Base-by-base conservation (phyloP, 2,888 invertebrate species). In the Oithona nana region DNA sequence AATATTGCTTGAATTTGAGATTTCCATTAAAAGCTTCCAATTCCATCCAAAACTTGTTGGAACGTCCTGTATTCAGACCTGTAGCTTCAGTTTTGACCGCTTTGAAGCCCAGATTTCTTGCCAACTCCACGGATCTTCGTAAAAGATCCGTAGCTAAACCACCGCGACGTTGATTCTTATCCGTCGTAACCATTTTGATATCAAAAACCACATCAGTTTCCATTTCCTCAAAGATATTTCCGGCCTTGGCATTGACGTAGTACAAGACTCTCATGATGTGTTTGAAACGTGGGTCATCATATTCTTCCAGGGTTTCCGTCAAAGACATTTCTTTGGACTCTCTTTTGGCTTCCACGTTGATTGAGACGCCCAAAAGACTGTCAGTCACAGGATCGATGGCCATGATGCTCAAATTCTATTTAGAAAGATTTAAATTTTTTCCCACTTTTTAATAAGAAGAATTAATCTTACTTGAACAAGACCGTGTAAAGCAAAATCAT, bases 51-150 rank as follows among this genome's bases (percentile, higher is more conserved):
- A n/a, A n/a, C n/a, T n/a, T n/a, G n/a, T n/a, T n/a, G n/a, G n/a
- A n/a, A n/a, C n/a, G n/a, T n/a, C n/a, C n/a, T n/a, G n/a, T n/a
- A n/a, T n/a, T n/a, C 11, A 24, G 4, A 56, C 62, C 62, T 26
- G 62, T 62, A 28, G 62, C 62, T 26, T 62, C 62, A 8, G 54
- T 54, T 31, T 54, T 62, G 26, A 48, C 54, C 13, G 62, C 62
- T 20, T 56, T 55, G 39, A 26, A 62, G 16, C 62, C 62, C 13
- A 56, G 57, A 54, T 39, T 48, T 39, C 52, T 28, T 24, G 62
- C 62, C 8, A 62, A n/a, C 24, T 62, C 20, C 13, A 62, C 30
- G 20, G 62, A 54, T 31, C 31, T 29, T 31, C 54, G 16, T n/a
- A 62, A 22, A 11, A 62, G 29, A 31, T 62, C 56, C 24, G 39